A percentile compares a stretch with the other conserved stretches of the same genome.
phyloP scores from a whole-genome alignment of 2,113 vertebrate genomes.

The Athene cunicularia region DNA sequence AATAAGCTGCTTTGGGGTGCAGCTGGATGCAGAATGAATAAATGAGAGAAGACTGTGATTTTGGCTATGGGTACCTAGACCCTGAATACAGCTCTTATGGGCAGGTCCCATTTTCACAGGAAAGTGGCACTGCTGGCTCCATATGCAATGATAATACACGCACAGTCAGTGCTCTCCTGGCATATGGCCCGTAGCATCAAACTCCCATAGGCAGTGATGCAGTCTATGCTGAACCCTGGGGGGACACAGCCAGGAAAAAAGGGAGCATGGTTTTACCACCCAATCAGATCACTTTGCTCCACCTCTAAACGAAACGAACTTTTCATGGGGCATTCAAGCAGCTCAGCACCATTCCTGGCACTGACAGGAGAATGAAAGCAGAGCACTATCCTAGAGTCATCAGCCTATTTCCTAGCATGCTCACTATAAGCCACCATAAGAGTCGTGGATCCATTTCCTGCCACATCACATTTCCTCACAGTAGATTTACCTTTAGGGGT shows the following conservation, averaged over 20 bases:
- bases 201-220: not conserved
- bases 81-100: not conserved
- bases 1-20: not conserved
- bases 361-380: not conserved
- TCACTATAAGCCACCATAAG: not conserved
- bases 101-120: not conserved
- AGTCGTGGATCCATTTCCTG: not conserved
- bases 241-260: not conserved
- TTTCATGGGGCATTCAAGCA: not conserved
- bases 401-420: not conserved
- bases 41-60: not conserved
- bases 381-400: not conserved
- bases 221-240: not conserved
- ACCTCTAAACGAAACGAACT: not conserved
- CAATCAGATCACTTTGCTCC: not conserved
- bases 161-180: not conserved
- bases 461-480: accelerated
- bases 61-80: not conserved
- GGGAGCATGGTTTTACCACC: not conserved
- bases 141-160: not conserved
- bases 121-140: not conserved
- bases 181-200: not conserved
- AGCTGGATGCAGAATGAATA: not conserved
- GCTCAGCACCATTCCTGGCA: not conserved
- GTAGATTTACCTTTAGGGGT: conserved; percentile 76